Percentiles rank a stretch among this genome's conserved stretches.
These are phyloP conservation scores for Aproaerema taeniolella DNA, from an alignment of 2,888 invertebrate genomes.

Conservation along the genomic window DNA sequence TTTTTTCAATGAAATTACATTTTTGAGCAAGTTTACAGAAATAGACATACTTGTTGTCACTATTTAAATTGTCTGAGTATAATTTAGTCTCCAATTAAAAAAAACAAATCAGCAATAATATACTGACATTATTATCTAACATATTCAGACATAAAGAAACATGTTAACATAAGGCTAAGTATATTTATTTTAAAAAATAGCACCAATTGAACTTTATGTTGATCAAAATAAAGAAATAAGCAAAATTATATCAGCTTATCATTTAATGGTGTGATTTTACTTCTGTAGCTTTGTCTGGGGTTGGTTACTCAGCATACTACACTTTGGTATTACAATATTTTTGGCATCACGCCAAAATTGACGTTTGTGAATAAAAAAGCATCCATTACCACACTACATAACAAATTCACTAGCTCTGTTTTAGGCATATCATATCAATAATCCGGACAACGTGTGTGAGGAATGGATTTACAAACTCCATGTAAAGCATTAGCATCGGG, in stretches of 20 bases:
- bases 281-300: slow-evolving; percentile 13
- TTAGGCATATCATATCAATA: slow-evolving; percentile 70
- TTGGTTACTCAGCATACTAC: slow-evolving; percentile 23
- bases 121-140: no score
- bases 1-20: no score
- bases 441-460: slow-evolving; percentile 87
- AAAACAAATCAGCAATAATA: no score
- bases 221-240: slow-evolving; percentile 13
- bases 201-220: slow-evolving; percentile 52
- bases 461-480: slow-evolving; percentile 68
- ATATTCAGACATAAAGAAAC: neutral
- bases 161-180: neutral
- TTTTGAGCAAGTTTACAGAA: no score
- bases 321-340: slow-evolving; percentile 30
- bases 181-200: slow-evolving; percentile 37
- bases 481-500: slow-evolving; percentile 48
- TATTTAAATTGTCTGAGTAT: no score
- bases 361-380: slow-evolving; percentile 49
- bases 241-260: slow-evolving; percentile 10
- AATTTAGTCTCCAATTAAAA: no score
- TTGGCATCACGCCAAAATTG: slow-evolving; percentile 46
- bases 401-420: slow-evolving; percentile 32
- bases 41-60: no score
- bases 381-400: slow-evolving; percentile 40
- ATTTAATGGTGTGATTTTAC: slow-evolving; percentile 15